Percentiles rank a stretch among this genome's conserved stretches.
Conservation (phyloP, 2,113 vertebrate species). For the Takifugu flavidus region DNA sequence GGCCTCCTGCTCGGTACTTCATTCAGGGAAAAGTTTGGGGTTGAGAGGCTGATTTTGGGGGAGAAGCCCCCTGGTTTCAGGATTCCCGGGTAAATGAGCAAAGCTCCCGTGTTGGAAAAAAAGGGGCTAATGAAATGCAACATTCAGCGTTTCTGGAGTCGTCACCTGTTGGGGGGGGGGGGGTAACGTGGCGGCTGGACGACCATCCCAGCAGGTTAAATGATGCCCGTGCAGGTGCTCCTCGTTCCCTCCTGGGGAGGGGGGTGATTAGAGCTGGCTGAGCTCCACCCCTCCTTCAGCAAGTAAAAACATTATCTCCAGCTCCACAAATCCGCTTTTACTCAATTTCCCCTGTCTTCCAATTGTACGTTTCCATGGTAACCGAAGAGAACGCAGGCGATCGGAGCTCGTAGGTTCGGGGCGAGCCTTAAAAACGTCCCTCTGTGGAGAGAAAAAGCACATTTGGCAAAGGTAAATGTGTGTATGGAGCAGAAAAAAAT, state of each 20-base stretch:
- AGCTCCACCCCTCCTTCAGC: conserved; percentile 64
- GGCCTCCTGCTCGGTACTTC: too few species aligned
- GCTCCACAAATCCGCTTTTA: conserved; percentile 66
- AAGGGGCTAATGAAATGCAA: too few species aligned
- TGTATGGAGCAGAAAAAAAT: not conserved
- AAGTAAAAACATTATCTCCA: conserved; percentile 68
- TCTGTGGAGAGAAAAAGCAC: not conserved
- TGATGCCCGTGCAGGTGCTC: conserved; percentile 50
- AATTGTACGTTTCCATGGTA: conserved; percentile 26
- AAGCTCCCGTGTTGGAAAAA: too few species aligned
- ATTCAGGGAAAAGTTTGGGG: too few species aligned
- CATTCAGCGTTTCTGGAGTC: too few species aligned
- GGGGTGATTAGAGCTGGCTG: conserved; percentile 70
- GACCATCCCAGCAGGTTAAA: not conserved
- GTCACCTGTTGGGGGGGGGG: too few species aligned
- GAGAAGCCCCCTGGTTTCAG: too few species aligned
- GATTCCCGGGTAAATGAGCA: too few species aligned
- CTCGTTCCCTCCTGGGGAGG: conserved; percentile 48
- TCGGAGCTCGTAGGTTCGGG: conserved; percentile 35
- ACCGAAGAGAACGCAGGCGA: conserved; percentile 30
- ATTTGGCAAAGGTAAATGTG: not conserved
- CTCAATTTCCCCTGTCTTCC: conserved; percentile 53
- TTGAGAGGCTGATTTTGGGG: too few species aligned
- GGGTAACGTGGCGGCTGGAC: too few species aligned
- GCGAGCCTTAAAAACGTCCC: conserved; percentile 25